phyloP scores from a whole-genome alignment of 2,113 vertebrate genomes.

The Cryptotis parvus region DNA sequence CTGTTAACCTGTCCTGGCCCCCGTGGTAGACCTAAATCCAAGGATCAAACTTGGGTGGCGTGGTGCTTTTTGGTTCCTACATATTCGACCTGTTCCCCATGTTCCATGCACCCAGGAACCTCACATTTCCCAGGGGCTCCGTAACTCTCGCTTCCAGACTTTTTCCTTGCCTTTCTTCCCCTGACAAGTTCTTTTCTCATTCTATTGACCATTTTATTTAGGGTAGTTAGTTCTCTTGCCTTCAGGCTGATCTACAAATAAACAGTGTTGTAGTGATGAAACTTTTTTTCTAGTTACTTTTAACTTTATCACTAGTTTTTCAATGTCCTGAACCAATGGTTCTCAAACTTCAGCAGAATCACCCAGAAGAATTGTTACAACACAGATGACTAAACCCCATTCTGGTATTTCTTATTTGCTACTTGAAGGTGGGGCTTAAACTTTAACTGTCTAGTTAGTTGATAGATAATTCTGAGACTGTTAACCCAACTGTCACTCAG shows the following conservation, averaged over 20 bases:
- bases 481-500: background rate
- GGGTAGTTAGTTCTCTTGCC: background rate
- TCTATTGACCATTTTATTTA: background rate
- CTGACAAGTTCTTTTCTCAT: background rate
- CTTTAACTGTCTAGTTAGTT: background rate
- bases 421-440: background rate
- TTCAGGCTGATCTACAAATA: slow-evolving; percentile 25
- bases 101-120: background rate
- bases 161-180: slow-evolving; percentile 13
- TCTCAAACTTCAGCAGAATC: slow-evolving; percentile 38
- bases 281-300: slow-evolving; percentile 52
- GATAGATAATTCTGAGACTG: background rate
- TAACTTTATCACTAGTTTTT: slow-evolving; percentile 39
- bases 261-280: slow-evolving; percentile 3
- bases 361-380: background rate
- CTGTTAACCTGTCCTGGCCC: background rate
- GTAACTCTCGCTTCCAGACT: background rate
- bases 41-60: background rate
- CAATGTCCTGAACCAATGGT: background rate
- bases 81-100: background rate
- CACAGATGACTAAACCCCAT: background rate
- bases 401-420: background rate
- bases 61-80: too few species aligned
- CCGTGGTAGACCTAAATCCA: background rate
- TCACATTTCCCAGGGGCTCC: background rate